A percentile compares a stretch with the other conserved stretches of the same genome.
phyloP scores from a whole-genome alignment of 2,797 vertebrate genomes.

The Mormyrus proboscirostris region DNA sequence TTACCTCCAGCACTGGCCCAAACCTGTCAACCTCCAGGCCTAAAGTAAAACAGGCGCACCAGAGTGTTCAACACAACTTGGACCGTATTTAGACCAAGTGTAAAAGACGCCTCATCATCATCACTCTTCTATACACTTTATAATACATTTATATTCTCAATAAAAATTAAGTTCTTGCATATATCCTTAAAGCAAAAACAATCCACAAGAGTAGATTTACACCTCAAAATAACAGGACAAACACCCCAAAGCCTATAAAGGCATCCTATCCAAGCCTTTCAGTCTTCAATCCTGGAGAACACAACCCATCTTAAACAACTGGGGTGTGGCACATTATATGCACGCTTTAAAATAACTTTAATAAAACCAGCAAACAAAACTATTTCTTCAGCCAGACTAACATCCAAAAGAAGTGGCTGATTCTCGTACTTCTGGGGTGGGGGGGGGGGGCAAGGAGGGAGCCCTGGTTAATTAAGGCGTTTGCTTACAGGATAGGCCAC shows the following conservation, averaged over 20 bases:
- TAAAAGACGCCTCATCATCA: constrained; percentile 19
- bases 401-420: constrained; percentile 4
- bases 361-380: constrained; percentile 28
- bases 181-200: constrained; percentile 37
- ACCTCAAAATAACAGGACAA: constrained; percentile 41
- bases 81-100: constrained; percentile 33
- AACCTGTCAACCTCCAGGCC: background rate
- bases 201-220: constrained; percentile 36
- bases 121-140: constrained; percentile 33
- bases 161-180: constrained; percentile 49
- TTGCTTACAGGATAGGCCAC: constrained; percentile 40
- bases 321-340: constrained; percentile 5
- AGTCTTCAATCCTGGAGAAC: background rate
- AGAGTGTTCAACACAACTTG: background rate
- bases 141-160: constrained; percentile 24
- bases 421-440: constrained; percentile 28
- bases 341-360: constrained; percentile 11
- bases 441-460: constrained; percentile 39
- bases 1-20: background rate
- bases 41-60: background rate
- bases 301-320: background rate
- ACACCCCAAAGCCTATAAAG: constrained; percentile 40
- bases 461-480: constrained; percentile 49
- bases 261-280: constrained; percentile 28
- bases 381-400: background rate